Base-by-base conservation (phyloP, 2,888 invertebrate species). In the Drosophila diplacantha region DNA sequence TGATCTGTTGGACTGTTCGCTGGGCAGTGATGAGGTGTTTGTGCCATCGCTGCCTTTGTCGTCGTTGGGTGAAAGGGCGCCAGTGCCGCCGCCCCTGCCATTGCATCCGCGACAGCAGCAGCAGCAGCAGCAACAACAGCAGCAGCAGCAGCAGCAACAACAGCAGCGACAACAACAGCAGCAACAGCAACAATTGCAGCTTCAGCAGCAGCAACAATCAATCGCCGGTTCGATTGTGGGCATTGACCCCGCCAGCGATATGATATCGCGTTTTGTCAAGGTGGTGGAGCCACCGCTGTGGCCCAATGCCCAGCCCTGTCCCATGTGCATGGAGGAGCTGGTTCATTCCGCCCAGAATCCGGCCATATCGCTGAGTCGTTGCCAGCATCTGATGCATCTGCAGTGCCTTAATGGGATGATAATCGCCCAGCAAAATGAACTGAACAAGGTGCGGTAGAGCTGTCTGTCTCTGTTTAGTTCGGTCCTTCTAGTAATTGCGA, bases 351-450 rank as follows among this genome's bases (percentile, higher is more conserved):
- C 86, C 29, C 88, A 88, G 59, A 91, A 91, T 74, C 90, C 91
- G 12, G 92, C 92, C 16, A 91, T 93, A 49, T 91, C 92, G 70
- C 90, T 93, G 59, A 92, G 91, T 74, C 92, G 92, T 67, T 96
- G 96, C 87, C 91, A 91, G 70, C 96, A 96, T 89, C 90, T 93
- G 87, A 91, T 95, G 88, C 96, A 96, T 88, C 90, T 94, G 77
- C 92, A 93, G 77, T 96, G 96, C 85, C 90, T 96, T 39, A 92
- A 93, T 83, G 92, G 92, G 44, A 92, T 94, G 90, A 91, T 95
- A 56, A 92, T 92, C 47, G 91, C 91, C 24, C 91, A 92, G 73
- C 91, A 91, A 79, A 89, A 88, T 56, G 87, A 86, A 34, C 78
- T 87, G 4, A 89, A 87, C 58, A 88, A 87, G 85, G 89, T 89